Evolutionary conservation across 1,140 invertebrate species (phyloP), one percentile per base, ranked within the genome.

Genomic region (Caenorhabditis inopinata): DNA sequence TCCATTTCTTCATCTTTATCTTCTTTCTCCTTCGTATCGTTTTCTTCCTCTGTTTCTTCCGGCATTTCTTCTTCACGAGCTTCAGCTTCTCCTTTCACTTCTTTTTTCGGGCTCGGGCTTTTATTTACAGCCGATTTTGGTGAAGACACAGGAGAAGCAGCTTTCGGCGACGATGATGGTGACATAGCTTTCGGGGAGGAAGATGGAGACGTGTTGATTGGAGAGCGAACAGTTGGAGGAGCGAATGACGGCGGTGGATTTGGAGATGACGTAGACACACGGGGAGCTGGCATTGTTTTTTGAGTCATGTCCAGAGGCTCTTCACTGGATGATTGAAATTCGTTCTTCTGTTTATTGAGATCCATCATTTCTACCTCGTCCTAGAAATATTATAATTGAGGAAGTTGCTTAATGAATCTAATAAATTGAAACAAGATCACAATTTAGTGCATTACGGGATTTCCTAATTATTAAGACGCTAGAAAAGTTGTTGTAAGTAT

Each of bases 351-450:
- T 21, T 68, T 68, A 11, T 38, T 32, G 6, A 68, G n/a, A 2
- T 68, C 58, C 58, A 68, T 68, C 58, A 68, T 68, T 38, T 68
- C 58, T 1, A 68, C 58, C 38, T 68, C 58, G n/a, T 68, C 58
- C 58, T 68, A n/a, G 7, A 42, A 68, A 6, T 27, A 38, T 18
- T 42, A n/a, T 21, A 42, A 42, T n/a, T n/a, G n/a, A n/a, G n/a
- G n/a, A n/a, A n/a, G n/a, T n/a, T n/a, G n/a, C n/a, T n/a, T n/a
- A n/a, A n/a, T n/a, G n/a, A n/a, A n/a, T n/a, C n/a, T n/a, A n/a
- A n/a, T n/a, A n/a, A n/a, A n/a, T n/a, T n/a, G n/a, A n/a, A n/a
- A n/a, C n/a, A n/a, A n/a, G n/a, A n/a, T n/a, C n/a, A n/a, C n/a
- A n/a, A n/a, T n/a, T n/a, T n/a, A n/a, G n/a, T n/a, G n/a, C n/a